phyloP scores from a whole-genome alignment of 2,888 invertebrate genomes.

The Agrochola lota region DNA sequence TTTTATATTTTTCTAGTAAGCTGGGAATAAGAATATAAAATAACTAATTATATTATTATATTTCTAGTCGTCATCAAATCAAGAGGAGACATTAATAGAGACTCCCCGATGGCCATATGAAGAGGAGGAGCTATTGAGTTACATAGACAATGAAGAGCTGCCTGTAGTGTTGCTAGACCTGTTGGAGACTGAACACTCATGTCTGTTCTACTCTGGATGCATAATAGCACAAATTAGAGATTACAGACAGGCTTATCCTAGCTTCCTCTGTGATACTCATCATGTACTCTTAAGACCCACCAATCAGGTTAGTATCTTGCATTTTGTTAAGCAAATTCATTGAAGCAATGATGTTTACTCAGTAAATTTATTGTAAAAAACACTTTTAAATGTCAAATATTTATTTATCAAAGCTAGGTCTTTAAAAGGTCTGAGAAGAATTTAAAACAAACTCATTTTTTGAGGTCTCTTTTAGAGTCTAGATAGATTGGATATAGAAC shows the following conservation, averaged over 20 bases:
- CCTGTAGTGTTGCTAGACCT: slow-evolving; percentile 96
- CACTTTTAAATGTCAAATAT: neutral
- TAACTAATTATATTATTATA: slow-evolving; percentile 1
- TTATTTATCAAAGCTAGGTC: neutral
- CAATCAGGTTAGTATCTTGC: slow-evolving; percentile 91
- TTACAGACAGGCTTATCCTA: slow-evolving; percentile 95
- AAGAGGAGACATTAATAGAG: slow-evolving; percentile 93
- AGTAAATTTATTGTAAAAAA: neutral
- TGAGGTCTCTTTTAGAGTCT: neutral
- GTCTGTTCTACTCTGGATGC: slow-evolving; percentile 97
- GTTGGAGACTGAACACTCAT: slow-evolving; percentile 95
- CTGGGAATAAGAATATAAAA: neutral
- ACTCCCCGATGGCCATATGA: slow-evolving; percentile 96
- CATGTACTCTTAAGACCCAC: slow-evolving; percentile 97
- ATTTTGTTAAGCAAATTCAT: neutral
- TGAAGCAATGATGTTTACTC: neutral
- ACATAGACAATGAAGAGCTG: slow-evolving; percentile 97
- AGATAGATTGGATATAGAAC: too few relatives aligned
- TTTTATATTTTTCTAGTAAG: neutral
- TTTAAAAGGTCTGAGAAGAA: neutral
- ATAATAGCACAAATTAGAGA: slow-evolving; percentile 97
- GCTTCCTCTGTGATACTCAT: slow-evolving; percentile 94
- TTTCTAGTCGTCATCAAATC: slow-evolving; percentile 76
- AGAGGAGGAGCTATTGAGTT: slow-evolving; percentile 96
- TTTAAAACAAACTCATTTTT: neutral